These are phyloP conservation scores for Drosophila nasuta DNA, from an alignment of 1,140 invertebrate genomes.

Conservation along the genomic window DNA sequence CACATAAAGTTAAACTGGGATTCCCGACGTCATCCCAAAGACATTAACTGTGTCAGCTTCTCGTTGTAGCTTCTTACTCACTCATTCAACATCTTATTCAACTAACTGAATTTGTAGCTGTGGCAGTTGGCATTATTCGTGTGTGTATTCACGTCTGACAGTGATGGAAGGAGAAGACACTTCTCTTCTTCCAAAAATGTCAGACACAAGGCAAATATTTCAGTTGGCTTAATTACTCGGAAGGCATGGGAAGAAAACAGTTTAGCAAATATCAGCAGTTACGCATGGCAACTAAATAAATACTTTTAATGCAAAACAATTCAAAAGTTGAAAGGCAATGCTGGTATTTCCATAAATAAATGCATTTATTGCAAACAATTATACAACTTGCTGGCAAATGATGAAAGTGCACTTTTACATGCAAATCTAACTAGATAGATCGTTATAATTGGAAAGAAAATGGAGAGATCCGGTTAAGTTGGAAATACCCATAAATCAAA, in stretches of 20 bases:
- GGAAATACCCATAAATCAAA: too few relatives aligned
- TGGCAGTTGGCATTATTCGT: not conserved
- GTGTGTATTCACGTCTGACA: constrained; percentile 41
- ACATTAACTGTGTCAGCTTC: too few relatives aligned
- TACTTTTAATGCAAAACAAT: not conserved
- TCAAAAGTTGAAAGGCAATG: not conserved
- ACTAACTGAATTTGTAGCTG: not conserved
- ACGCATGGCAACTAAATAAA: not conserved
- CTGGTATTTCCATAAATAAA: not conserved
- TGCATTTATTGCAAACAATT: constrained; percentile 4
- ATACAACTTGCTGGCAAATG: not conserved
- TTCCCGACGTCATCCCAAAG: too few relatives aligned
- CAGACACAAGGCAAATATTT: constrained; percentile 29
- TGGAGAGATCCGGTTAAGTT: constrained; percentile 4
- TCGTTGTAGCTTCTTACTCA: too few relatives aligned
- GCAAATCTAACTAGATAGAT: not conserved
- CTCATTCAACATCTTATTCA: not conserved
- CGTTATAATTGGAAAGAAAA: not conserved
- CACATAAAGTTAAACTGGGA: too few relatives aligned
- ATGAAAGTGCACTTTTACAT: not conserved
- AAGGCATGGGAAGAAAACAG: constrained; percentile 23
- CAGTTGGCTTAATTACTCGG: not conserved
- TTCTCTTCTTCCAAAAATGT: not conserved
- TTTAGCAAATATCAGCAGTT: constrained; percentile 1
- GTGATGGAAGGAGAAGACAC: constrained; percentile 16